phyloP scores from a whole-genome alignment of 1,140 invertebrate species.

The Lethrus apterus region DNA sequence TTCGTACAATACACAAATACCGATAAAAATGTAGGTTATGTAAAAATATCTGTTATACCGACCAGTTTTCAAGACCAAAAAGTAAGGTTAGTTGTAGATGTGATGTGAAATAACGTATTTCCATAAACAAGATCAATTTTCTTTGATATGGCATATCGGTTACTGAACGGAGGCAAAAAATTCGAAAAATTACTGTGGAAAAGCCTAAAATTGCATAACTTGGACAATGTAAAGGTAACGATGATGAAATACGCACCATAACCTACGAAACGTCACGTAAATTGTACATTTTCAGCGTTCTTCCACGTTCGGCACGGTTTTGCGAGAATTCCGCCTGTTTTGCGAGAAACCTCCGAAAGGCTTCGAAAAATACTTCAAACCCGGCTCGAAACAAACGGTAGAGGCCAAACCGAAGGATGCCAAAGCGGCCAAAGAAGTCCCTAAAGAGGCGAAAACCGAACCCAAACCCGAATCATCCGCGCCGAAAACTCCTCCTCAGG shows the following conservation, averaged over 20 bases:
- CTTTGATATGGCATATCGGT: constrained; percentile 39
- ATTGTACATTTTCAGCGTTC: constrained; percentile 27
- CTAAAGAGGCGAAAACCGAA: constrained; percentile 29
- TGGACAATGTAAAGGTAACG: constrained; percentile 14
- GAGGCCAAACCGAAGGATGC: constrained; percentile 44
- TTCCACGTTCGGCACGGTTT: constrained; percentile 39
- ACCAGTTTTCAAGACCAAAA: too few relatives aligned
- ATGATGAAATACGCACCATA: constrained; percentile 13
- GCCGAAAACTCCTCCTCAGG: constrained; percentile 37
- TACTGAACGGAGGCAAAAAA: constrained; percentile 36
- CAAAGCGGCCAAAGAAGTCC: constrained; percentile 33
- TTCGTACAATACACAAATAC: too few relatives aligned
- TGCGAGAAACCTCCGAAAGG: constrained; percentile 77
- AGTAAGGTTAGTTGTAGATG: too few relatives aligned
- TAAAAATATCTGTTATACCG: too few relatives aligned
- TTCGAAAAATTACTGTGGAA: constrained; percentile 39
- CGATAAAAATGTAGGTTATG: too few relatives aligned
- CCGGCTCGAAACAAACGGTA: constrained; percentile 38
- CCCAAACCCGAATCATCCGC: constrained; percentile 36
- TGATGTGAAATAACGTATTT: constrained; percentile 1
- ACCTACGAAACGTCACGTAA: constrained; percentile 4
- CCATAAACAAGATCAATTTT: neutral
- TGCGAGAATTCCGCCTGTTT: constrained; percentile 50
- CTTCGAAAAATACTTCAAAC: constrained; percentile 85
- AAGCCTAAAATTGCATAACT: constrained; percentile 27